Evolutionary conservation across 2,888 invertebrate genomes (phyloP), one percentile per base, ranked within the genome.

Genomic region (Cataglyphis altisquamis): DNA sequence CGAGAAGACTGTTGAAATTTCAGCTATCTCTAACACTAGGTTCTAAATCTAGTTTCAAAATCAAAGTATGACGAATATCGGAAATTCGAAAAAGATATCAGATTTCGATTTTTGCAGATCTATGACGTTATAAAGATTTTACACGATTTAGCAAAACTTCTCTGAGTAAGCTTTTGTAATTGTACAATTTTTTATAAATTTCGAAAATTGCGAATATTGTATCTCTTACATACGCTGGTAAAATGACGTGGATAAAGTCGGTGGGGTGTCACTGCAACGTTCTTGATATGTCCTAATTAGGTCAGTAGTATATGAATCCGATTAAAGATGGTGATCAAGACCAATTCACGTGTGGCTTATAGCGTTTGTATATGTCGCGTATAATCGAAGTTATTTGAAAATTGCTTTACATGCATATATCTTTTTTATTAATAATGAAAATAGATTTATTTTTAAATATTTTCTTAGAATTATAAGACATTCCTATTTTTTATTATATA

Each of bases 261-360:
- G 10, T 18, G 12, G 72, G 55, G 73, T 68, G 78, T 29, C 62
- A 57, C 68, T 78, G 18, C 52, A 45, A 55, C 36, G 73, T 18
- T 29, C 66, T 39, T 60, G 45, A 66, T 63, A 70, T 86, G 66
- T 74, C 82, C 41, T 55, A 81, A 85, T 78, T 82, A 68, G 88
- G 86, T 89, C 84, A 86, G 83, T 89, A 81, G 83, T 66, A 84
- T 63, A 73, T 82, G 18, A 63, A 82, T 82, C 82, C 84, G 84
- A 89, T 89, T 89, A 89, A 89, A 89, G 66, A 67, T 75, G 39
- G 66, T 75, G 67, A 84, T 8, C 12, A 39, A 39, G 66, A 87
- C 84, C 81, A 84, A 84, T 84, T 89, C 84, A 82, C 32, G 48
- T 84, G 52, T 60, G 60, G 62, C 12, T 45, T 25, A 6, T 57